A percentile compares a stretch with the other conserved stretches of the same genome.
These are phyloP conservation scores for Cynoglossus semilaevis DNA, from an alignment of 2,113 vertebrate genomes.

Conservation along the genomic window DNA sequence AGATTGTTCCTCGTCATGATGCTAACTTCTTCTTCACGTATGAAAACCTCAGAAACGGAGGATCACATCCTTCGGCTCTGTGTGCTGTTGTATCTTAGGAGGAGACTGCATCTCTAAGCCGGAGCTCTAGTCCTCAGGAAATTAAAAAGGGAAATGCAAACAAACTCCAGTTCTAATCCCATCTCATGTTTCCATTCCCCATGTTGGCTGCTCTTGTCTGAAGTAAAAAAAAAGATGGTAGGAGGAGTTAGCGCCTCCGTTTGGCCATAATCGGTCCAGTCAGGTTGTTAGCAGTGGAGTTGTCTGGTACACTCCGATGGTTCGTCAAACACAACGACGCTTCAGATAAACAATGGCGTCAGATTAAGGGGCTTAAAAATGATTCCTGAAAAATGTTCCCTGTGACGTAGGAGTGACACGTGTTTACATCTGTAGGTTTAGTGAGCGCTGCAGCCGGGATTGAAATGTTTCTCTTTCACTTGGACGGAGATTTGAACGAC, in stretches of 20 bases:
- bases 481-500: too few species aligned
- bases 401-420: too few species aligned
- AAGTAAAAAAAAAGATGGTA: slow-evolving; percentile 2
- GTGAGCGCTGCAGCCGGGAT: background rate
- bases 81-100: slow-evolving; percentile 51
- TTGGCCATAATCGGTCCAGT: background rate
- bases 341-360: slow-evolving; percentile 53
- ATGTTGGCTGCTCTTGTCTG: slow-evolving; percentile 64
- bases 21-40: too few species aligned
- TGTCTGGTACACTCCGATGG: slow-evolving; percentile 45
- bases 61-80: slow-evolving; percentile 40
- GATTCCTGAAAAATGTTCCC: slow-evolving; percentile 35
- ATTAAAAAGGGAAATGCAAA: slow-evolving; percentile 98
- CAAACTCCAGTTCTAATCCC: slow-evolving; percentile 83
- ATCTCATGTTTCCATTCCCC: slow-evolving; percentile 82
- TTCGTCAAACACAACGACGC: slow-evolving; percentile 48
- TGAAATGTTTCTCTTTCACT: slow-evolving; percentile 9
- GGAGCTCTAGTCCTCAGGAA: slow-evolving; percentile 90
- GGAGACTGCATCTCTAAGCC: slow-evolving; percentile 80
- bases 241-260: background rate
- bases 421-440: too few species aligned
- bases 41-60: slow-evolving; percentile 35
- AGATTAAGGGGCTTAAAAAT: slow-evolving; percentile 42
- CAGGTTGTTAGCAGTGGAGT: background rate
- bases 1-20: background rate